Evolutionary conservation across 2,113 vertebrate species (phyloP).

Genomic region (Peromyscus maniculatus): DNA sequence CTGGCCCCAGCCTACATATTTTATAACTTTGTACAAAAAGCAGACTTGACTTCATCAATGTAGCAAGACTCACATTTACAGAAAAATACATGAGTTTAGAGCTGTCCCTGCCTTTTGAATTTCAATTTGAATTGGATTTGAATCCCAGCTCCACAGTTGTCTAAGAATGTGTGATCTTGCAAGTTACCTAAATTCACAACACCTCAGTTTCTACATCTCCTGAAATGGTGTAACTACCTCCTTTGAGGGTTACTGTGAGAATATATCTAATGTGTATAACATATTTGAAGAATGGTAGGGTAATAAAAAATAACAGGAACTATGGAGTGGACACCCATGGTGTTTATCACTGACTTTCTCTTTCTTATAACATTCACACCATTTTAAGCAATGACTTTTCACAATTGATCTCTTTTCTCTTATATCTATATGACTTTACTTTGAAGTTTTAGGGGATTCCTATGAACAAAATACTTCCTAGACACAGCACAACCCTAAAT

Average conservation of each 20-base stretch:
- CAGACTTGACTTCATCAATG: background rate
- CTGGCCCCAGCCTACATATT: background rate
- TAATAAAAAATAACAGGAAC: background rate
- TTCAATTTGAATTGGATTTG: background rate
- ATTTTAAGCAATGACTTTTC: background rate
- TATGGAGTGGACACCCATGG: background rate
- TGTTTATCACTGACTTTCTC: slow-evolving; percentile 22
- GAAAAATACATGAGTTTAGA: slow-evolving; percentile 66
- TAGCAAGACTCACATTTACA: slow-evolving; percentile 47
- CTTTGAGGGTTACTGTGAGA: background rate
- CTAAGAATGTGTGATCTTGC: slow-evolving; percentile 53
- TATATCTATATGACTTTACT: background rate
- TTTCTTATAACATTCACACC: background rate
- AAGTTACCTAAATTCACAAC: slow-evolving; percentile 54
- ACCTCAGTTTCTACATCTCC: slow-evolving; percentile 56
- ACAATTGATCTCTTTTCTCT: slow-evolving; percentile 10
- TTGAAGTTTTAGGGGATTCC: background rate
- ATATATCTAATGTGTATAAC: background rate
- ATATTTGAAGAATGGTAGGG: background rate
- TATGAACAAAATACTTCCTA: slow-evolving; percentile 13
- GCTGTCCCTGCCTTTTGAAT: background rate
- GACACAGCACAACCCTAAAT: background rate
- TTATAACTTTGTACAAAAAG: background rate
- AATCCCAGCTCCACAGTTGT: slow-evolving; percentile 61
- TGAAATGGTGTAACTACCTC: slow-evolving; percentile 46